Evolutionary conservation across 2,797 vertebrate genomes (phyloP).

Genomic region (Enteromius trimaculatus): DNA sequence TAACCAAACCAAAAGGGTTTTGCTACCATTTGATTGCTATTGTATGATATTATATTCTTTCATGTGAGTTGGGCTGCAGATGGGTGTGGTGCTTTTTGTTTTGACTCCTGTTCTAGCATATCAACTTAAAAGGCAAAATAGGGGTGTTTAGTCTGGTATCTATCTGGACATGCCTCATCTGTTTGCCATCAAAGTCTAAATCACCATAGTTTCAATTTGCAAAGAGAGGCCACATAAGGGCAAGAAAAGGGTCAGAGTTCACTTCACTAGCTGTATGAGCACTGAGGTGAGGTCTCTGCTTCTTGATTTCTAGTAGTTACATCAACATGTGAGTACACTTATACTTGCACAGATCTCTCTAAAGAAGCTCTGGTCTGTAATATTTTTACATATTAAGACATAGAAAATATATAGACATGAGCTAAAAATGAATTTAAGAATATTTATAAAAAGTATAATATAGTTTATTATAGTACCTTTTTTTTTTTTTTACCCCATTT

Average conservation of each 20-base stretch:
- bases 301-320: neutral
- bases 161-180: conserved; percentile 28
- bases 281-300: neutral
- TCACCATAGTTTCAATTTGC: neutral
- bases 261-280: neutral
- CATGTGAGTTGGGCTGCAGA: conserved; percentile 20
- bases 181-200: conserved; percentile 32
- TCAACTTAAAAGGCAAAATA: conserved; percentile 50
- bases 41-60: neutral
- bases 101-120: conserved; percentile 55
- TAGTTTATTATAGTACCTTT: too few relatives aligned
- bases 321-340: neutral
- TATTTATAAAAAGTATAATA: neutral
- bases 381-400: neutral
- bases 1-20: neutral
- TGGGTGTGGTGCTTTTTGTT: conserved; percentile 46
- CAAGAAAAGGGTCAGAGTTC: conserved; percentile 19
- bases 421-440: neutral
- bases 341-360: neutral
- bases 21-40: neutral
- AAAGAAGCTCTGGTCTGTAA: too few relatives aligned
- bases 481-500: neutral
- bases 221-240: conserved; percentile 17
- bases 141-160: conserved; percentile 23
- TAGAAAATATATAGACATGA: neutral